phyloP scores from a whole-genome alignment of 2,797 vertebrate species.

The Tapirus indicus region DNA sequence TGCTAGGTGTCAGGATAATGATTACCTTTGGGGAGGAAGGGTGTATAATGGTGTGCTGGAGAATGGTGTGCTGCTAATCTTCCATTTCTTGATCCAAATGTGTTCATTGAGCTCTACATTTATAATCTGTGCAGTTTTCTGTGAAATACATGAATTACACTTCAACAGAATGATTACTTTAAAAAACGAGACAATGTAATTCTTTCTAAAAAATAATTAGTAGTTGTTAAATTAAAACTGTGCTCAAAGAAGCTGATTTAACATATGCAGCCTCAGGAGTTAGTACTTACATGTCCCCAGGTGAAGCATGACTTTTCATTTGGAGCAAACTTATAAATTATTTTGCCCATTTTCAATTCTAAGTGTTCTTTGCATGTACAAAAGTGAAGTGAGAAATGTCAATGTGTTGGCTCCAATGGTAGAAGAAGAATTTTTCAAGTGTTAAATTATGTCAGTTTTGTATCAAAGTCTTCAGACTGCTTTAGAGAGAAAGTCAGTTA shows the following conservation, averaged over 20 bases:
- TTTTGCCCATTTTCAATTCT: conserved; percentile 2
- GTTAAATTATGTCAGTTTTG: conserved; percentile 20
- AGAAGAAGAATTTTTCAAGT: conserved; percentile 37
- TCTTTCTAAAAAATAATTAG: background rate
- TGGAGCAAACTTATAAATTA: conserved; percentile 5
- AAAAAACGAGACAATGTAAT: background rate
- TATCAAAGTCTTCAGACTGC: conserved; percentile 37
- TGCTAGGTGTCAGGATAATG: background rate
- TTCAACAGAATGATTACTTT: background rate
- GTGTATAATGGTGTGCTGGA: too few species aligned
- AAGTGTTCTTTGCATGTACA: background rate
- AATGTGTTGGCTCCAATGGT: background rate
- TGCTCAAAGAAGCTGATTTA: conserved; percentile 3
- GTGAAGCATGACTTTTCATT: background rate
- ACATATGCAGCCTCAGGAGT: background rate
- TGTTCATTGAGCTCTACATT: background rate
- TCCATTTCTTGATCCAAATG: background rate
- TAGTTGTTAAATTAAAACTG: background rate
- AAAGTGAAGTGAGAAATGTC: conserved; percentile 11
- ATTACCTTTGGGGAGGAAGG: background rate
- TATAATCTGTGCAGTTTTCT: background rate
- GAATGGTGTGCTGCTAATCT: background rate
- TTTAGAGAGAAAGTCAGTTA: conserved; percentile 40
- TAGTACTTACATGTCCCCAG: background rate
- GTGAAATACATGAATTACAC: background rate